Percentiles rank a stretch among this genome's conserved stretches.
These are phyloP conservation scores for Tonatia bakeri DNA, from an alignment of 2,113 vertebrate genomes.

Conservation along the genomic window DNA sequence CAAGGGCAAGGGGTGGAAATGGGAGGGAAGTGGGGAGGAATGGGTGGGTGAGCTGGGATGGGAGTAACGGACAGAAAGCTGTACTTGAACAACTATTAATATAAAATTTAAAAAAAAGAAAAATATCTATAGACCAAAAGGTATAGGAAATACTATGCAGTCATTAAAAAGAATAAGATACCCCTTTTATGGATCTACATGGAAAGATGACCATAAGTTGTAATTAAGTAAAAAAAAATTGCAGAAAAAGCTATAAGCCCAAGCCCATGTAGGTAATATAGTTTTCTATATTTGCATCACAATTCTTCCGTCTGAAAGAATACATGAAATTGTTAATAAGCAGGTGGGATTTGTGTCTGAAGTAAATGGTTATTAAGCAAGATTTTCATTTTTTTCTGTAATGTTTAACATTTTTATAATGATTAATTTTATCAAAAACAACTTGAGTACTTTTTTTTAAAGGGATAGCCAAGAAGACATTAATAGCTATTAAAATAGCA, in stretches of 20 bases:
- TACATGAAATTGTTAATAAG: neutral
- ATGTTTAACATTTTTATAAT: neutral
- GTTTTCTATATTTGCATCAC: neutral
- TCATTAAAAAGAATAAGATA: neutral
- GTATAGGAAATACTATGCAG: neutral
- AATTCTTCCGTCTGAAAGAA: slow-evolving; percentile 14
- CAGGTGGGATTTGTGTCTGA: neutral
- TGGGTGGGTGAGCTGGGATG: too few relatives aligned
- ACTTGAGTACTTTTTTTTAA: neutral
- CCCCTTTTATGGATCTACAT: neutral
- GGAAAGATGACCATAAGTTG: neutral
- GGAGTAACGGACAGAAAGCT: too few relatives aligned
- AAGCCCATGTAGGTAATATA: neutral
- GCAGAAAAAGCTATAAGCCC: neutral
- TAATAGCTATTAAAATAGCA: neutral
- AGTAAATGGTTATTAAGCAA: neutral
- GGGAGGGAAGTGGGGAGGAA: too few relatives aligned
- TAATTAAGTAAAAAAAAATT: neutral
- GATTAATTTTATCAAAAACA: neutral
- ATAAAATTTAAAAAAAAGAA: neutral
- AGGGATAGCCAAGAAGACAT: neutral
- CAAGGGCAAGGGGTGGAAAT: too few relatives aligned
- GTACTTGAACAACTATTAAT: too few relatives aligned
- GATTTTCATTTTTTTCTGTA: neutral
- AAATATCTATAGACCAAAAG: neutral